These are phyloP conservation scores for Peromyscus attwateri DNA, from an alignment of 2,797 vertebrate genomes.

Conservation along the genomic window DNA sequence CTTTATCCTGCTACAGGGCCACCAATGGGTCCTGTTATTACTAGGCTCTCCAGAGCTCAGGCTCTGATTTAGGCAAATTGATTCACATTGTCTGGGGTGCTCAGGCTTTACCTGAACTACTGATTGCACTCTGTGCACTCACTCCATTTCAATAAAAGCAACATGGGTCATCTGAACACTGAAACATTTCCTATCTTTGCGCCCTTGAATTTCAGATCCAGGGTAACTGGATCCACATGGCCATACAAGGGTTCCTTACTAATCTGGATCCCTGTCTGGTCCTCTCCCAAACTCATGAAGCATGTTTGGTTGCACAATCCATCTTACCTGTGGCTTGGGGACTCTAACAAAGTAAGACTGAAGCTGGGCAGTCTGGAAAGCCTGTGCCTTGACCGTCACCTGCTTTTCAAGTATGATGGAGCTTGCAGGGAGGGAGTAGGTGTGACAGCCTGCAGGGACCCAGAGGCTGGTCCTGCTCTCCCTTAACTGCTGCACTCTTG, in stretches of 20 bases:
- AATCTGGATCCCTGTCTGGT: not conserved
- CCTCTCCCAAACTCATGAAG: not conserved
- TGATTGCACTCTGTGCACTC: not conserved
- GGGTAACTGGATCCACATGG: not conserved
- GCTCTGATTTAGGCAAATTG: not conserved
- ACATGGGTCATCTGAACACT: not conserved
- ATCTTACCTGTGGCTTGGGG: not conserved
- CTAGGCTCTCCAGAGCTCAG: not conserved
- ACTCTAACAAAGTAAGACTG: not conserved
- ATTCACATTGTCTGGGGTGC: not conserved
- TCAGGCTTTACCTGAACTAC: not conserved
- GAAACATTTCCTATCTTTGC: not conserved
- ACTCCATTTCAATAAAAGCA: not conserved
- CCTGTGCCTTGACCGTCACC: not conserved
- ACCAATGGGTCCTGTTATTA: rapidly evolving
- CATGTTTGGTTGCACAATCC: not conserved
- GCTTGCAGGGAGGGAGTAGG: not conserved
- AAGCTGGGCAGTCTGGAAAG: not conserved
- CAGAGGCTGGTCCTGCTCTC: not conserved
- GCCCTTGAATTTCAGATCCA: not conserved
- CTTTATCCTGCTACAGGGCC: not conserved
- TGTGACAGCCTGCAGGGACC: not conserved
- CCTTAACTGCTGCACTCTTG: not conserved
- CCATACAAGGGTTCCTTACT: not conserved
- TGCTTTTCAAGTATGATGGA: not conserved